These are phyloP conservation scores for Acanthacorydalis orientalis DNA, from an alignment of 2,888 invertebrate species.

Conservation along the genomic window DNA sequence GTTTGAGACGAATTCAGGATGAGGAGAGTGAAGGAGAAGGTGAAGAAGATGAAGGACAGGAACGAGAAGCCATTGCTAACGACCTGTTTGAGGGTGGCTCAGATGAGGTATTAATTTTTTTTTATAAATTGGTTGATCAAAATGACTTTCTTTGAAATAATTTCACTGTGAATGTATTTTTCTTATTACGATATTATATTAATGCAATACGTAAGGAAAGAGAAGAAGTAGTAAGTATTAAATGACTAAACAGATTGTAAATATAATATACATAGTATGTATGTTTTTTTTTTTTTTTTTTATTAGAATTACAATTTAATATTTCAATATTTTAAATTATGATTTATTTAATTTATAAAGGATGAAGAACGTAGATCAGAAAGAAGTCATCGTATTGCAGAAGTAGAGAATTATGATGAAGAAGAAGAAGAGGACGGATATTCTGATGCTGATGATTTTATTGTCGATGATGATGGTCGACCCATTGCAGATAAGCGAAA, in stretches of 20 bases:
- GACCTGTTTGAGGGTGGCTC: slow-evolving; percentile 70
- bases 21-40: slow-evolving; percentile 84
- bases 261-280: neutral
- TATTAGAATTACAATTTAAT: neutral
- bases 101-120: slow-evolving; percentile 52
- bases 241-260: slow-evolving; percentile 1
- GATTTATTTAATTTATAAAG: slow-evolving; percentile 24
- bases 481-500: slow-evolving; percentile 70
- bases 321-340: too few species aligned
- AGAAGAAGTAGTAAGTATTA: slow-evolving; percentile 15
- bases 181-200: slow-evolving; percentile 9
- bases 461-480: slow-evolving; percentile 88
- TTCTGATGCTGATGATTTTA: slow-evolving; percentile 89
- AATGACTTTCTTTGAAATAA: neutral
- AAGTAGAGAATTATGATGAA: slow-evolving; percentile 54
- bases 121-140: neutral
- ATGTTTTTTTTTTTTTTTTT: too few species aligned
- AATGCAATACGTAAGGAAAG: slow-evolving; percentile 14
- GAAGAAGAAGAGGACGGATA: slow-evolving; percentile 64
- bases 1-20: slow-evolving; percentile 67
- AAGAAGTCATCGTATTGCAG: slow-evolving; percentile 38
- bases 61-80: slow-evolving; percentile 77
- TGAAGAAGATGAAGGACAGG: slow-evolving; percentile 59
- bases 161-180: slow-evolving; percentile 5
- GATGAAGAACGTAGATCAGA: slow-evolving; percentile 68